Percentiles rank a stretch among this genome's conserved stretches.
Conservation (phyloP, 2,113 vertebrate species). For the Poicephalus gulielmi region DNA sequence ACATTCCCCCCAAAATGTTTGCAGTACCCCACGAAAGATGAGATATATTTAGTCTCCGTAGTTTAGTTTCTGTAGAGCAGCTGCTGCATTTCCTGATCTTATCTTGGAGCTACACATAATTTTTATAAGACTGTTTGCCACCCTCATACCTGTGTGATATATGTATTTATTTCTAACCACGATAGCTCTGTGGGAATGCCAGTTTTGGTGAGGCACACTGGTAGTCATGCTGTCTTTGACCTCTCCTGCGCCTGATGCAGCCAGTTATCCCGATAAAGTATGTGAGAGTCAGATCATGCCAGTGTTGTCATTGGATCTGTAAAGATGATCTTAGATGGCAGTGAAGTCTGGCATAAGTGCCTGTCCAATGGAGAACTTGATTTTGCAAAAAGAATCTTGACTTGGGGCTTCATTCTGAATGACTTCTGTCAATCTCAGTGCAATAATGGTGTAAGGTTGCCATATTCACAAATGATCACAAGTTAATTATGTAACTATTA, state of each 20-base stretch:
- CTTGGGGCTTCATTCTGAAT: neutral
- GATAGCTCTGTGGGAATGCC: neutral
- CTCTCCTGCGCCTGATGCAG: neutral
- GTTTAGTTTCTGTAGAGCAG: neutral
- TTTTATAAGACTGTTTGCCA: neutral
- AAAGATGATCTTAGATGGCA: neutral
- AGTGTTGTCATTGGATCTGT: neutral
- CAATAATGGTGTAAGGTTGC: neutral
- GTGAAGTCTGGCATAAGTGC: neutral
- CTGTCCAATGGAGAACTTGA: neutral
- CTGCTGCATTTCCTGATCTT: conserved; percentile 13
- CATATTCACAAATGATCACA: neutral
- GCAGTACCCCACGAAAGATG: neutral
- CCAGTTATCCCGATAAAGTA: neutral
- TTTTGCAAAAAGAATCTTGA: neutral
- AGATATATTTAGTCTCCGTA: neutral
- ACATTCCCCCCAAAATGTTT: neutral
- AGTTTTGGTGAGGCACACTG: neutral
- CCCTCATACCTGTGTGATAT: neutral
- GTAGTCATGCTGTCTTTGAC: neutral
- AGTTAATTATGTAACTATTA: neutral
- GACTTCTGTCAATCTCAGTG: neutral
- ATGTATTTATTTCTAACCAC: neutral
- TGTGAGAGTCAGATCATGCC: neutral
- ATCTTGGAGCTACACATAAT: neutral